Evolutionary conservation across 2,797 vertebrate species (phyloP).

Genomic region (Oophaga sylvatica): DNA sequence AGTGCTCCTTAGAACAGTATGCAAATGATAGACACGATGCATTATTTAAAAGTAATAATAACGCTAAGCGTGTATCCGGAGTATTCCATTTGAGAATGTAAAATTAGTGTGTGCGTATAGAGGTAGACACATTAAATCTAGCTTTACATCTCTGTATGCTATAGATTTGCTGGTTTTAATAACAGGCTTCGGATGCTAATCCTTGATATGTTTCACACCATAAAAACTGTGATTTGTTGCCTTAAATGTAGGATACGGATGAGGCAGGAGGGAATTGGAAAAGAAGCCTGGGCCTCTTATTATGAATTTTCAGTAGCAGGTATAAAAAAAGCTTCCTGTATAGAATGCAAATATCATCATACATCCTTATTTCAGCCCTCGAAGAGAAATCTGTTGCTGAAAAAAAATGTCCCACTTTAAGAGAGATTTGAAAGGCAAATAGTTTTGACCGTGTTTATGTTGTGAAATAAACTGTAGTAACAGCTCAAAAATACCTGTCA

Average conservation of each 20-base stretch:
- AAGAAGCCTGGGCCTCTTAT: conserved; percentile 14
- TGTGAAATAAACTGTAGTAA: conserved; percentile 14
- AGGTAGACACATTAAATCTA: conserved; percentile 22
- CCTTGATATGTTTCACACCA: conserved; percentile 51
- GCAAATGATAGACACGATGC: conserved; percentile 23
- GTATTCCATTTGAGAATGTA: neutral
- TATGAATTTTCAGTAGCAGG: conserved; percentile 46
- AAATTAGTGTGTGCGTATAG: conserved; percentile 30
- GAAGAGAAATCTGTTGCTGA: conserved; percentile 1
- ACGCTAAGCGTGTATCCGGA: neutral
- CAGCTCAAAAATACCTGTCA: conserved; percentile 6
- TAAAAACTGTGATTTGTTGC: conserved; percentile 58
- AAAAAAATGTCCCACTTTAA: neutral
- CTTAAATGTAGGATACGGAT: conserved; percentile 45
- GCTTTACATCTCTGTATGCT: conserved; percentile 37
- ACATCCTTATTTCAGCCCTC: conserved; percentile 4
- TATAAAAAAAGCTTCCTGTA: conserved; percentile 33
- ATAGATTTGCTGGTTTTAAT: conserved; percentile 50
- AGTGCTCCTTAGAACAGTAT: neutral
- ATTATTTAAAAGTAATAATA: conserved; percentile 40
- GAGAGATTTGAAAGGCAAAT: neutral
- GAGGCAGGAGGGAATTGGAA: conserved; percentile 47
- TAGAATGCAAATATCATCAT: conserved; percentile 41
- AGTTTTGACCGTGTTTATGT: neutral
- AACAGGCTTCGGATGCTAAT: conserved; percentile 55